Percentiles rank a stretch among this genome's conserved stretches.
These are phyloP conservation scores for Chaetura pelagica DNA, from an alignment of 2,113 vertebrate genomes.

Conservation along the genomic window DNA sequence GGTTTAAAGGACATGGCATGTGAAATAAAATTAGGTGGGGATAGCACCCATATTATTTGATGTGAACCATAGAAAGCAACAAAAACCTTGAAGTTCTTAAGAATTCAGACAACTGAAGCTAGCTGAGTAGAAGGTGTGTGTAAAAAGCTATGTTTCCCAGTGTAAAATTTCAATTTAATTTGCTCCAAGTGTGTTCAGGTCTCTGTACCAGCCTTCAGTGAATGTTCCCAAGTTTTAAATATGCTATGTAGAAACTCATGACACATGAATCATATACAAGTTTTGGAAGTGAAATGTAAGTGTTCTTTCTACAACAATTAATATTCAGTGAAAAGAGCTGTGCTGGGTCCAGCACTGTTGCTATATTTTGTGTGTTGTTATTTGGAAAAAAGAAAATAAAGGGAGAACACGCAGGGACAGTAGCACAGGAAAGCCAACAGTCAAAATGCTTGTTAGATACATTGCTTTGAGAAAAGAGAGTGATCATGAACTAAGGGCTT, in stretches of 20 bases:
- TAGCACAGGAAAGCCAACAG: background rate
- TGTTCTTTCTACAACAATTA: background rate
- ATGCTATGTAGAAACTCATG: background rate
- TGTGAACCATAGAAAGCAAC: background rate
- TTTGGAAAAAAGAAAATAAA: background rate
- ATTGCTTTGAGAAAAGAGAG: background rate
- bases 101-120: background rate
- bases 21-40: background rate
- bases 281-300: background rate
- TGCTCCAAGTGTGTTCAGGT: background rate
- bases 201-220: background rate
- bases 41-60: background rate
- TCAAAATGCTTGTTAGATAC: background rate
- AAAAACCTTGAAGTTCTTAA: background rate
- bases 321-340: background rate
- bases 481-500: background rate
- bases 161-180: background rate
- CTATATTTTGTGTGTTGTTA: background rate
- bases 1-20: background rate
- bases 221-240: background rate
- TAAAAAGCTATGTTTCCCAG: background rate
- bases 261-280: background rate
- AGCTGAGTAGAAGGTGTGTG: background rate
- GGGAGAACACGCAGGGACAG: background rate
- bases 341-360: background rate